Conservation (phyloP, 2,797 vertebrate species). For the Argentina silus region DNA sequence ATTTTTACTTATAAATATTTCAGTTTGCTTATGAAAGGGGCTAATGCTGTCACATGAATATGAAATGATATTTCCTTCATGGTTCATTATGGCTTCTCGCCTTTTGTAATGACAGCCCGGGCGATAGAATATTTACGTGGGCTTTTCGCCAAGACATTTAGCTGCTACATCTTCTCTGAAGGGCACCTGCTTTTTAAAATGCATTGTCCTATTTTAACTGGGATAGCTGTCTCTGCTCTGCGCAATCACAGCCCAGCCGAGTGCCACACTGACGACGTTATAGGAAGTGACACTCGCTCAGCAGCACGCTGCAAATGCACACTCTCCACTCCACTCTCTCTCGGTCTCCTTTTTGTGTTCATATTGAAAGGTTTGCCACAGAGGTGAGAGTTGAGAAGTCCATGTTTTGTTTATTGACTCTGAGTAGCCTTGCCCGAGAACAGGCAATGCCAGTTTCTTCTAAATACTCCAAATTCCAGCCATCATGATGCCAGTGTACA, state of each 20-base stretch:
- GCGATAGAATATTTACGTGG: slow-evolving; percentile 88
- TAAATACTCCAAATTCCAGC: neutral
- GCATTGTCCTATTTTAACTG: slow-evolving; percentile 78
- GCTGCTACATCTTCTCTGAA: slow-evolving; percentile 85
- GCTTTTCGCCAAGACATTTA: slow-evolving; percentile 89
- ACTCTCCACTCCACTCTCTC: slow-evolving; percentile 4
- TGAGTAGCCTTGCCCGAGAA: neutral
- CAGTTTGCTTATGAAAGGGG: slow-evolving; percentile 89
- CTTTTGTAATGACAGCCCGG: slow-evolving; percentile 84
- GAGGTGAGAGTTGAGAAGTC: slow-evolving; percentile 16
- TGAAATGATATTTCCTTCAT: slow-evolving; percentile 90
- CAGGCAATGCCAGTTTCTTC: neutral
- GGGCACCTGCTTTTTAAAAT: slow-evolving; percentile 90
- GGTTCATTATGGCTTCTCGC: slow-evolving; percentile 90
- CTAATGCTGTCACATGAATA: slow-evolving; percentile 92
- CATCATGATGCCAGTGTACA: neutral
- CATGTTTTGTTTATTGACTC: slow-evolving; percentile 10
- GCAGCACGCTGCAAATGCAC: slow-evolving; percentile 50
- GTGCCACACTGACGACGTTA: slow-evolving; percentile 30
- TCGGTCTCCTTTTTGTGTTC: slow-evolving; percentile 2
- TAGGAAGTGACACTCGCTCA: slow-evolving; percentile 46
- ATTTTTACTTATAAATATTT: slow-evolving; percentile 95
- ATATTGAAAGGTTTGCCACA: slow-evolving; percentile 20
- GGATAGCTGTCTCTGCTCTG: slow-evolving; percentile 74
- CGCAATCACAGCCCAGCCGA: slow-evolving; percentile 73